Conservation (phyloP, 2,797 vertebrate species). For the Lagorchestes hirsutus region DNA sequence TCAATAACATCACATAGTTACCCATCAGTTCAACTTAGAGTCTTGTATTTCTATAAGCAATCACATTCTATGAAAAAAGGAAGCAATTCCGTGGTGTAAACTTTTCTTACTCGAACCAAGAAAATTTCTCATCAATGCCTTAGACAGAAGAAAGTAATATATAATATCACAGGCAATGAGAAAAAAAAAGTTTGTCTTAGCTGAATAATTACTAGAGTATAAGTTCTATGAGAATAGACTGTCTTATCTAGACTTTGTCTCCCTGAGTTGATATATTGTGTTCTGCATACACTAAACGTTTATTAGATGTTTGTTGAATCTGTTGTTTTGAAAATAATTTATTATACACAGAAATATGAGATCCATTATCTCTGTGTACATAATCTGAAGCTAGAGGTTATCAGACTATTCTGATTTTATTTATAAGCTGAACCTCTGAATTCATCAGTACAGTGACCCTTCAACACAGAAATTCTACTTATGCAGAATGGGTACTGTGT, state of each 20-base stretch:
- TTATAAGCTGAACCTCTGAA: neutral
- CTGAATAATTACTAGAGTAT: neutral
- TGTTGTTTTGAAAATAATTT: neutral
- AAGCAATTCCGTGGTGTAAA: neutral
- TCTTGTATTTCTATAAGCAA: neutral
- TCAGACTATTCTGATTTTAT: neutral
- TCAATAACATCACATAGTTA: neutral
- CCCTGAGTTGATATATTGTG: neutral
- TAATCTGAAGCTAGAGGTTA: neutral
- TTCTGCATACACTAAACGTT: neutral
- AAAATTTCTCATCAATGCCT: conserved; percentile 35
- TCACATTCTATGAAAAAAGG: conserved; percentile 13
- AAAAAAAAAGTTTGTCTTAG: neutral
- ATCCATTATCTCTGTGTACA: neutral
- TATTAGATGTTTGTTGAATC: neutral
- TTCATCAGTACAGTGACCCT: neutral
- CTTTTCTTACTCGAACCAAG: conserved; percentile 24
- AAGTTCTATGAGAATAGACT: neutral
- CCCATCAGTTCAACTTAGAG: rapidly evolving
- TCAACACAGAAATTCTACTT: neutral
- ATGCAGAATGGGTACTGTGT: neutral
- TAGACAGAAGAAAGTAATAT: conserved; percentile 4
- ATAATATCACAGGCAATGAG: neutral
- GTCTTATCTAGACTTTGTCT: neutral
- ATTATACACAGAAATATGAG: neutral